These are phyloP conservation scores for Agriopis marginaria DNA, from an alignment of 2,888 invertebrate genomes.

Conservation along the genomic window DNA sequence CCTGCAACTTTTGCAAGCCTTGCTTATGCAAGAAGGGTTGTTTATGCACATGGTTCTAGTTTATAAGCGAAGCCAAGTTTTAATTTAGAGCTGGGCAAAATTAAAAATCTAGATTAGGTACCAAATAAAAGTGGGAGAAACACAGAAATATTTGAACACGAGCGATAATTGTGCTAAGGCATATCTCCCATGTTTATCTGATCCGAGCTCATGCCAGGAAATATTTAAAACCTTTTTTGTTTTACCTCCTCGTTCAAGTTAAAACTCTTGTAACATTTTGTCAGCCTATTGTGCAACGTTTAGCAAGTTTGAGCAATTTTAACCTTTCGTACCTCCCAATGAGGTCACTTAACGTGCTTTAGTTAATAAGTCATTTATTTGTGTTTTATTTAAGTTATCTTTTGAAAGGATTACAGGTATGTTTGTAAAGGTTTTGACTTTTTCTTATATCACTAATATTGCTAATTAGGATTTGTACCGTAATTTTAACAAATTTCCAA, in stretches of 20 bases:
- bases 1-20: too few species aligned
- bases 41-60: too few species aligned
- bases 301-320: constrained; percentile 7
- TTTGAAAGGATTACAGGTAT: neutral
- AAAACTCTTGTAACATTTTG: constrained; percentile 10
- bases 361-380: constrained; percentile 23
- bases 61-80: too few species aligned
- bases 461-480: neutral
- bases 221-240: constrained; percentile 7
- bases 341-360: constrained; percentile 22
- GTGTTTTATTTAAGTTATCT: constrained; percentile 9
- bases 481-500: neutral
- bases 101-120: too few species aligned
- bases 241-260: neutral
- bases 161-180: too few species aligned
- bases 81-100: too few species aligned
- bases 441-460: neutral
- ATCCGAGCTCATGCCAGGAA: neutral
- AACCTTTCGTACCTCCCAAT: constrained; percentile 9
- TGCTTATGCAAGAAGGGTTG: too few species aligned
- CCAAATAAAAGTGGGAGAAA: too few species aligned
- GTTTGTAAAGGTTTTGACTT: neutral
- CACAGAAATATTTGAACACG: too few species aligned
- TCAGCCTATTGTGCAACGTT: constrained; percentile 18
- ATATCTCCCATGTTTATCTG: too few species aligned